Evolutionary conservation across 1,140 invertebrate species (phyloP).

Genomic region (Hylaeus anthracinus): DNA sequence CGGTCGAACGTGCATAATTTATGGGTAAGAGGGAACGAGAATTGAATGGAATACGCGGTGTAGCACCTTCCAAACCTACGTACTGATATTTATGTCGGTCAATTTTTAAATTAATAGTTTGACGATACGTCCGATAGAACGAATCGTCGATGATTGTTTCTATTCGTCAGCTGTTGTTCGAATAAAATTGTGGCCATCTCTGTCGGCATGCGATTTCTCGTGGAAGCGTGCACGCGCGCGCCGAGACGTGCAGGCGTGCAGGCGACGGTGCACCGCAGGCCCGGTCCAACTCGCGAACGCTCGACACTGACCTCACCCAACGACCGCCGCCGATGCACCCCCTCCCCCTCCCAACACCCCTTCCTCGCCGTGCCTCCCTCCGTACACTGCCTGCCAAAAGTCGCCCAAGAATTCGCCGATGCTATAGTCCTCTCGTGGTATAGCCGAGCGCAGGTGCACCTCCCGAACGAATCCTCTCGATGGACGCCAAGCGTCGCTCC

Average conservation of each 20-base stretch:
- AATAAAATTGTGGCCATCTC: too few species aligned
- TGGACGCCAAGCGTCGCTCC: background rate
- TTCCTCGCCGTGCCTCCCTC: conserved; percentile 56
- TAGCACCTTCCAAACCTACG: too few species aligned
- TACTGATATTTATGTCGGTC: too few species aligned
- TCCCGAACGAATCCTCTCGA: background rate
- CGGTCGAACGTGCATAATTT: too few species aligned
- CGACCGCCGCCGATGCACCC: conserved; percentile 66
- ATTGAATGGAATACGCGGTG: too few species aligned
- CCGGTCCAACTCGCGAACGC: conserved; percentile 78
- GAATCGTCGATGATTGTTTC: too few species aligned
- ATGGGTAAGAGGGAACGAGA: too few species aligned
- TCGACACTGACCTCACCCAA: conserved; percentile 81
- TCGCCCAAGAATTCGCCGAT: conserved; percentile 71
- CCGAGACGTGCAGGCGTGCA: conserved; percentile 50
- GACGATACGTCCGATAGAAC: too few species aligned
- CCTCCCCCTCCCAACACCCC: conserved; percentile 21
- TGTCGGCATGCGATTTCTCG: conserved; percentile 4
- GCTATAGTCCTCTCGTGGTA: conserved; percentile 58
- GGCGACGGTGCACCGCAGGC: conserved; percentile 61
- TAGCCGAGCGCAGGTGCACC: conserved; percentile 38
- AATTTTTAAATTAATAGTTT: too few species aligned
- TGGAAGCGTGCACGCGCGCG: conserved; percentile 24
- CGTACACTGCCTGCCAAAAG: conserved; percentile 79
- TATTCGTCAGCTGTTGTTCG: too few species aligned